phyloP scores from a whole-genome alignment of 2,797 vertebrate species.

The Tiaroga cobitis region DNA sequence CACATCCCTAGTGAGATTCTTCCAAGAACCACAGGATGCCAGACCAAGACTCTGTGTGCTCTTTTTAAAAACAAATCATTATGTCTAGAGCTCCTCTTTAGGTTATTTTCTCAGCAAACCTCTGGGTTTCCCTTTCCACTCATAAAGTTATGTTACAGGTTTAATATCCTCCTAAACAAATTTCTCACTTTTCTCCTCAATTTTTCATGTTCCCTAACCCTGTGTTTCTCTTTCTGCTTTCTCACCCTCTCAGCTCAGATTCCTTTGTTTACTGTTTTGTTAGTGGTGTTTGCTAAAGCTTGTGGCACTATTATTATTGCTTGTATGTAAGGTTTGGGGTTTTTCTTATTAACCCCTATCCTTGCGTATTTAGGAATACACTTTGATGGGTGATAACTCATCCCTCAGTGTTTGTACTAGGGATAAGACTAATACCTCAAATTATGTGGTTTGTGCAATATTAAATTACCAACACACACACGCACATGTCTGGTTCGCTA shows the following conservation, averaged over 20 bases:
- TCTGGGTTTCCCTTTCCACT: neutral
- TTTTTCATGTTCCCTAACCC: conserved; percentile 6
- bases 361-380: neutral
- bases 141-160: conserved; percentile 2
- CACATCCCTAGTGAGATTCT: neutral
- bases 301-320: neutral
- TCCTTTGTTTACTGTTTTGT: conserved; percentile 19
- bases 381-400: neutral
- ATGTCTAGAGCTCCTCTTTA: conserved; percentile 7
- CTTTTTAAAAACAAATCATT: conserved; percentile 12
- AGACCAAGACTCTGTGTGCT: neutral
- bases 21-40: conserved; percentile 5
- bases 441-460: too few relatives aligned
- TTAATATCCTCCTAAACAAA: conserved; percentile 14
- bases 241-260: neutral
- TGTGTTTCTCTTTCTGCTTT: conserved; percentile 1
- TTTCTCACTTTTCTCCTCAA: neutral
- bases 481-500: too few relatives aligned
- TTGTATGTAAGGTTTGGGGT: neutral
- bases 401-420: neutral
- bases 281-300: neutral
- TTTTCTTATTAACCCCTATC: neutral
- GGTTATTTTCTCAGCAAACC: neutral
- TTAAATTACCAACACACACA: too few relatives aligned
- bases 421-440: too few relatives aligned